Evolutionary conservation across 2,797 vertebrate genomes (phyloP).

Genomic region (Lophotriccus pileatus): DNA sequence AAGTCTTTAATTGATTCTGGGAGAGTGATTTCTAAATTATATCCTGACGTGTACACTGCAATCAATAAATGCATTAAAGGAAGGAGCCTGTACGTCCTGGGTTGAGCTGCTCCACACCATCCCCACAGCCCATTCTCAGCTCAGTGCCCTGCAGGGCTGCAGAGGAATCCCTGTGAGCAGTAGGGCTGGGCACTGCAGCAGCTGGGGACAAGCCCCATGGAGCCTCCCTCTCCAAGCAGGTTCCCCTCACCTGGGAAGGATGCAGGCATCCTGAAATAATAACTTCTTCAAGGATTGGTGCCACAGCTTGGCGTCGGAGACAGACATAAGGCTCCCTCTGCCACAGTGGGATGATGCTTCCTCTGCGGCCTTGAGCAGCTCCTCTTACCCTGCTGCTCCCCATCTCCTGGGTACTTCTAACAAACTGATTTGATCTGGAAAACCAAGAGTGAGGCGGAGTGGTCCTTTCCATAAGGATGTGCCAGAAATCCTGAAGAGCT

Average conservation of each 20-base stretch:
- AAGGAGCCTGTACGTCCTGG: neutral
- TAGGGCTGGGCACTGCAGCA: neutral
- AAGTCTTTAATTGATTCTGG: conserved; percentile 55
- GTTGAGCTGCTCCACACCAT: neutral
- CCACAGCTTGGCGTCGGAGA: fast-evolving
- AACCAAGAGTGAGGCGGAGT: neutral
- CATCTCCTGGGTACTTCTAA: neutral
- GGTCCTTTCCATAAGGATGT: neutral
- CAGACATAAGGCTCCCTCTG: neutral
- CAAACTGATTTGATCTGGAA: neutral
- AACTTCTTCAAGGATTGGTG: neutral
- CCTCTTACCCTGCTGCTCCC: neutral
- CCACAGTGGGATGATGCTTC: neutral
- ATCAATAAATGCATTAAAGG: conserved; percentile 49
- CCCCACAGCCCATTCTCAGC: fast-evolving
- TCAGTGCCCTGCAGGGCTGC: fast-evolving
- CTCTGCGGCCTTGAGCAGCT: neutral
- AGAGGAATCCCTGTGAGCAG: neutral
- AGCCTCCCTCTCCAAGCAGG: neutral
- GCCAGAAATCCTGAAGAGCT: neutral
- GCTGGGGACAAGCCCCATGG: neutral
- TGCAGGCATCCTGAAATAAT: fast-evolving
- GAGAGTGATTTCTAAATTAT: conserved; percentile 59
- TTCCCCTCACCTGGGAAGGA: neutral
- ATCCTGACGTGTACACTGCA: neutral